Evolutionary conservation across 2,888 invertebrate species (phyloP).

Genomic region (Sepioteuthis lessoniana): DNA sequence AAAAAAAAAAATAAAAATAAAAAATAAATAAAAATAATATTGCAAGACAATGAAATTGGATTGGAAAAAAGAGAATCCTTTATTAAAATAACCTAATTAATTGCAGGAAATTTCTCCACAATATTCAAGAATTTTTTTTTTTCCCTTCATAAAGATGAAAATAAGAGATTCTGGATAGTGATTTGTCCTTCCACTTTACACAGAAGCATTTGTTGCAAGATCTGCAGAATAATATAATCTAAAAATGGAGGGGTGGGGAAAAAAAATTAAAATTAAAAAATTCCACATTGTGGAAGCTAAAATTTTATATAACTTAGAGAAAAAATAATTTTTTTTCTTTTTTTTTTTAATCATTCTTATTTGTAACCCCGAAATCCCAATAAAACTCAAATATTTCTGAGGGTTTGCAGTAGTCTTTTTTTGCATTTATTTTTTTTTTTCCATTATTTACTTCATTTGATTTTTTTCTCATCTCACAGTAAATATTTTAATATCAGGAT

Average conservation of each 20-base stretch:
- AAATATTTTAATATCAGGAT: background rate
- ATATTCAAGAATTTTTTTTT: background rate
- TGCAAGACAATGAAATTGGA: background rate
- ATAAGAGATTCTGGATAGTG: conserved; percentile 25
- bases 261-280: background rate
- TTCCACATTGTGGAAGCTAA: background rate
- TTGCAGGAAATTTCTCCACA: conserved; percentile 17
- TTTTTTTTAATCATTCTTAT: background rate
- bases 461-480: background rate
- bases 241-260: no score
- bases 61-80: conserved; percentile 13
- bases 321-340: background rate
- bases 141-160: background rate
- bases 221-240: no score
- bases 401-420: background rate
- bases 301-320: background rate
- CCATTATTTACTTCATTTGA: background rate
- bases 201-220: background rate
- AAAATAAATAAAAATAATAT: background rate
- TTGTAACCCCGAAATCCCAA: conserved; percentile 33
- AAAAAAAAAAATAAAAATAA: no score
- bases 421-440: background rate
- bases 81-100: background rate
- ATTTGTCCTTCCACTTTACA: background rate
- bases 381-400: background rate